Conservation (phyloP, 2,888 invertebrate genomes). For the Temnothorax unifasciatus region DNA sequence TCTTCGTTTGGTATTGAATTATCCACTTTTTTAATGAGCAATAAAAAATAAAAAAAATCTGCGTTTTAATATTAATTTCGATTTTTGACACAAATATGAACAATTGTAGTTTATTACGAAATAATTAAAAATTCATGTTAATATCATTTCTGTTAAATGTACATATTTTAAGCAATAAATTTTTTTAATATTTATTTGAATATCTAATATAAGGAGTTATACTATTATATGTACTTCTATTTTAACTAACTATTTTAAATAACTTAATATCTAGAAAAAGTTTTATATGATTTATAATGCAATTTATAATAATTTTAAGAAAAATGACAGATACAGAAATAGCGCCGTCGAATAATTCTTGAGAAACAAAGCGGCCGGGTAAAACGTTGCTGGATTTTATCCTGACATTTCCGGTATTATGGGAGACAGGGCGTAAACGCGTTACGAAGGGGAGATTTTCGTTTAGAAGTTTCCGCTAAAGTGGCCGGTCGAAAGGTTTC, state of each 20-base stretch:
- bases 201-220: neutral
- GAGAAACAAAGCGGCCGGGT: constrained; percentile 16
- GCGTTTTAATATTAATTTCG: neutral
- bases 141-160: neutral
- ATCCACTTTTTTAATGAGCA: neutral
- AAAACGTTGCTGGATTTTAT: constrained; percentile 43
- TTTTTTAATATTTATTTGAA: neutral
- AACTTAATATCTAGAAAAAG: neutral
- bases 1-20: neutral
- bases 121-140: neutral
- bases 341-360: neutral
- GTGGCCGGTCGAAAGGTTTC: constrained; percentile 47
- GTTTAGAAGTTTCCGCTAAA: constrained; percentile 42
- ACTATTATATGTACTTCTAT: neutral
- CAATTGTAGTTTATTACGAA: neutral
- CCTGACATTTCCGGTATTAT: constrained; percentile 32
- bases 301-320: neutral
- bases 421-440: constrained; percentile 48
- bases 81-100: neutral
- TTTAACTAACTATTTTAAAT: too few relatives aligned
- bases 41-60: neutral
- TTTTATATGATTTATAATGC: neutral
- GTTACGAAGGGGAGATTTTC: constrained; percentile 47
- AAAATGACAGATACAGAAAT: neutral
- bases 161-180: neutral